Evolutionary conservation across 2,113 vertebrate species (phyloP).

Genomic region (Ptyas mucosa): DNA sequence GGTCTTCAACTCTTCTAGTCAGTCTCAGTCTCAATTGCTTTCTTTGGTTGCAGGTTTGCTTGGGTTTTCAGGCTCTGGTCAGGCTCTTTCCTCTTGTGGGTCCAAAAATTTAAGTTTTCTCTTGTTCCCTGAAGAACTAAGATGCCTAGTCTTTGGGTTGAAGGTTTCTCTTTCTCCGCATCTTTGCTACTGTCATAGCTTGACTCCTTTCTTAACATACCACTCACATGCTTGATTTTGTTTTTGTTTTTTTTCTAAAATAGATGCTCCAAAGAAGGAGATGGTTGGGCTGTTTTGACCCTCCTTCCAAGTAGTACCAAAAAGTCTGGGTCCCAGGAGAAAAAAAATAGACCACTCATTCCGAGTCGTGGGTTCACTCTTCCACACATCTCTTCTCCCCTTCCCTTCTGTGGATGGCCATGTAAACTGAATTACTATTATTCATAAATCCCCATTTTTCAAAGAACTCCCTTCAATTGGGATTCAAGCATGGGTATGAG

Average conservation of each 20-base stretch:
- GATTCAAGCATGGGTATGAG: neutral
- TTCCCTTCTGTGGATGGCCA: neutral
- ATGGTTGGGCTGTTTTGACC: neutral
- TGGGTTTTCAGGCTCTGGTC: no score
- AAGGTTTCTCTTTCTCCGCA: no score
- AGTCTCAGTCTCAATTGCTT: neutral
- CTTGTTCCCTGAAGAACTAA: no score
- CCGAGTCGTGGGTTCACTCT: neutral
- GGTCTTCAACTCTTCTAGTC: neutral
- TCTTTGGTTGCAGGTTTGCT: no score
- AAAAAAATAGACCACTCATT: neutral
- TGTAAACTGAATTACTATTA: neutral
- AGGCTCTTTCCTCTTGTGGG: no score
- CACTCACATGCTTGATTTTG: no score
- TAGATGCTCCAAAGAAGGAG: neutral
- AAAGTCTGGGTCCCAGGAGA: neutral
- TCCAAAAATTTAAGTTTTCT: no score
- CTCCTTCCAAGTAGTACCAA: neutral
- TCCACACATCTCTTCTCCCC: neutral
- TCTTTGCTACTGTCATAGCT: no score
- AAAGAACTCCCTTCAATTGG: neutral
- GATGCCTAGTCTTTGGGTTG: no score
- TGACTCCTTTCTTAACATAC: no score
- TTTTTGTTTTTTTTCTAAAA: neutral
- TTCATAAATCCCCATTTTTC: neutral